These are phyloP conservation scores for Aleiodes alternator DNA, from an alignment of 2,888 invertebrate species.

Conservation along the genomic window DNA sequence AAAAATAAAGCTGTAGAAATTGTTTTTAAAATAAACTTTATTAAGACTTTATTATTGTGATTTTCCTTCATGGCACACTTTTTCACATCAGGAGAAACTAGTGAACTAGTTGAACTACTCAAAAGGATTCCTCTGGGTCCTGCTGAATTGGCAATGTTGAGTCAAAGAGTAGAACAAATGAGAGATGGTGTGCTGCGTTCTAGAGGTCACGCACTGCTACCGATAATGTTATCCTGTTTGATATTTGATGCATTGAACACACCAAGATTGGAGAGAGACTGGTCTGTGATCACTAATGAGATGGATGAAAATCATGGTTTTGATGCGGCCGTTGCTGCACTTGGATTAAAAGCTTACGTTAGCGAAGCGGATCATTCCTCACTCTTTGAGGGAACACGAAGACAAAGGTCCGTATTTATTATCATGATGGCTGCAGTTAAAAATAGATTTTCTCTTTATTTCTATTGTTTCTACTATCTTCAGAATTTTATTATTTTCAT, in stretches of 20 bases:
- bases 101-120: constrained; percentile 90
- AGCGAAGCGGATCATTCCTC: constrained; percentile 98
- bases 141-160: constrained; percentile 89
- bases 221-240: constrained; percentile 95
- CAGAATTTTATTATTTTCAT: no score
- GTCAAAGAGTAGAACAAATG: constrained; percentile 91
- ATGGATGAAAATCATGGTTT: constrained; percentile 93
- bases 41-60: no score
- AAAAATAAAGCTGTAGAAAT: no score
- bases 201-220: constrained; percentile 94
- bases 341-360: constrained; percentile 96
- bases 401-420: constrained; percentile 80
- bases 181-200: constrained; percentile 90
- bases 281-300: constrained; percentile 68
- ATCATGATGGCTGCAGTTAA: no score
- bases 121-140: constrained; percentile 92
- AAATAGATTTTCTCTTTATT: no score
- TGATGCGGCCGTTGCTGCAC: constrained; percentile 95
- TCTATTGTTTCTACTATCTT: constrained; percentile 16
- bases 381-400: constrained; percentile 94
- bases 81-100: constrained; percentile 98
- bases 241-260: constrained; percentile 96
- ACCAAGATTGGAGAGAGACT: constrained; percentile 74
- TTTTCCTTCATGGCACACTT: no score
- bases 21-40: no score